Conservation (phyloP, 2,113 vertebrate species). For the Collichthys lucidus region DNA sequence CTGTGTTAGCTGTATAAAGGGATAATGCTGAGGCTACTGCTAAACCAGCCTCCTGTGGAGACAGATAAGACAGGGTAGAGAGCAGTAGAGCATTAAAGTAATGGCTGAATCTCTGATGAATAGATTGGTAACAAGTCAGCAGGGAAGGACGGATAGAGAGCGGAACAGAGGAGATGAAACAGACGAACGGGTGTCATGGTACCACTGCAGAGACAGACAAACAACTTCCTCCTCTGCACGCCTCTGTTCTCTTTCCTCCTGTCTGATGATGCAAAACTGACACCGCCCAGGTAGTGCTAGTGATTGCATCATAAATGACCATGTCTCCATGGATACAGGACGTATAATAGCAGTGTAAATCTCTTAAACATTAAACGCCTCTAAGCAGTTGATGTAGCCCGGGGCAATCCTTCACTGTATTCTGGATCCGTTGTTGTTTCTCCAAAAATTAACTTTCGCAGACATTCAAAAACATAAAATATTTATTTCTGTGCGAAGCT, state of each 20-base stretch:
- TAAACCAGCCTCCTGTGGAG: conserved; percentile 13
- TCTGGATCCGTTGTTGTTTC: neutral
- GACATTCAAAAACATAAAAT: neutral
- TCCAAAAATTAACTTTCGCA: neutral
- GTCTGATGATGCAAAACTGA: neutral
- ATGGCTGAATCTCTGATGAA: conserved; percentile 56
- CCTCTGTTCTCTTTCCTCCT: neutral
- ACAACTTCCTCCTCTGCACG: neutral
- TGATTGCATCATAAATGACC: neutral
- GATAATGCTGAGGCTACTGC: conserved; percentile 19
- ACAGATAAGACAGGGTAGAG: neutral
- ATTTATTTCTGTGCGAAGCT: neutral
- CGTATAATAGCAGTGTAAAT: conserved; percentile 1
- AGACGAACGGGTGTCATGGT: conserved; percentile 37
- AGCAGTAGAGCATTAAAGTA: conserved; percentile 31
- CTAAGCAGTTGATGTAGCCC: too few relatives aligned
- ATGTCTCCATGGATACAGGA: neutral
- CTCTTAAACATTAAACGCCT: neutral
- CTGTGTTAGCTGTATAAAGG: conserved; percentile 26
- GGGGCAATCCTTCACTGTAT: neutral
- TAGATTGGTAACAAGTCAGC: conserved; percentile 52
- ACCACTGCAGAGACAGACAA: conserved; percentile 20
- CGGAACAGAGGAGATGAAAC: conserved; percentile 29
- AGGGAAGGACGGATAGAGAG: conserved; percentile 43
- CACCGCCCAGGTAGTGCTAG: neutral